Base-by-base conservation (phyloP, 2,888 invertebrate genomes). In the Heliconius ismenius region DNA sequence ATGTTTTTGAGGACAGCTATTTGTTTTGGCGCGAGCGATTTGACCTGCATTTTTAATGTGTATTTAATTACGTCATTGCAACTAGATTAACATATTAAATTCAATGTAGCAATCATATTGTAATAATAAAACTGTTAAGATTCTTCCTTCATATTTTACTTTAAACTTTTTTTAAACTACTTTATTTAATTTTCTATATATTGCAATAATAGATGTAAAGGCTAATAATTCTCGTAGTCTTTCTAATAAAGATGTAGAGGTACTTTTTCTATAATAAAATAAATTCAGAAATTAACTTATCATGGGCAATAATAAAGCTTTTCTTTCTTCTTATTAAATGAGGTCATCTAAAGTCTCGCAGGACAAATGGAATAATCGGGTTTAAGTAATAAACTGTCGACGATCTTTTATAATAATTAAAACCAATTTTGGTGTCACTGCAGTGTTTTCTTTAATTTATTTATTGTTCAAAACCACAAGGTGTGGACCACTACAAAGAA, bases 271-370 rank as follows among this genome's bases (percentile, higher is more conserved):
- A 21, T 65, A 32, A 32, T 32, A 36, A 2, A n/a, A 36, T 13
- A 10, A 36, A n/a, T 13, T n/a, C 1, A 1, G 10, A 32, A 32
- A 64, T 21, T 65, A 21, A 21, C 62, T 62, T 15, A 85, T 87
- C 87, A 87, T 83, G 84, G 81, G 81, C 72, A 69, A 76, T 87
- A 86, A 87, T 85, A 87, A 86, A 84, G 83, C 83, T 24, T 79
- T 77, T 79, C 76, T 78, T 75, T 83, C 80, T 80, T 82, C 82
- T 84, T 83, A 81, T 10, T 65, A 65, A 81, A 81, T 78, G 81
- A 81, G 81, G 77, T 78, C 77, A 78, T 79, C 43, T 49, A 15
- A 49, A 18, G 18, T 49, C 81, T 84, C n/a, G 24, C 58, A 65
- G 74, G 36, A 54, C 58, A 24, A 15, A 36, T 64, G 3, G 18